A percentile compares a stretch with the other conserved stretches of the same genome.
These are phyloP conservation scores for Ctenicera cuprea DNA, from an alignment of 2,888 invertebrate species.

Conservation along the genomic window DNA sequence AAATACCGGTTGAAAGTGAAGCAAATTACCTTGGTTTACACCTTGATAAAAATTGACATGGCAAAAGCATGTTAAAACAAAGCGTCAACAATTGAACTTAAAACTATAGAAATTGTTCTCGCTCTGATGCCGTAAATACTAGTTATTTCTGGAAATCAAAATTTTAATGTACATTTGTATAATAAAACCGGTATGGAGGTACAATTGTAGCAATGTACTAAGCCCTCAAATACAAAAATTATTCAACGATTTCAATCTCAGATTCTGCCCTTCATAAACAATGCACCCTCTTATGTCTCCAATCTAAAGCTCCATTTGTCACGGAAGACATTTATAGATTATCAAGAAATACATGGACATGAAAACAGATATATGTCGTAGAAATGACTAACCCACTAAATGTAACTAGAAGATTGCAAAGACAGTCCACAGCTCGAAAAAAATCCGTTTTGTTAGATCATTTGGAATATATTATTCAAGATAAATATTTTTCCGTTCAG, in stretches of 20 bases:
- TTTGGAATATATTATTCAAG: too few species aligned
- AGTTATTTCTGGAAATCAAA: background rate
- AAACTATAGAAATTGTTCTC: background rate
- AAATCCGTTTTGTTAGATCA: too few species aligned
- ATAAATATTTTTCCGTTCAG: too few species aligned
- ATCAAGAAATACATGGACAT: background rate
- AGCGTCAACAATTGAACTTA: background rate
- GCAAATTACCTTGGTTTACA: background rate
- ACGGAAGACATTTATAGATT: background rate
- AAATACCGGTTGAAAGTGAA: background rate
- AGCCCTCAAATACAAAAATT: background rate
- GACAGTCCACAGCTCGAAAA: background rate
- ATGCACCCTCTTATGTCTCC: background rate
- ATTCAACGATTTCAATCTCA: background rate
- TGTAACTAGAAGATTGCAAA: background rate
- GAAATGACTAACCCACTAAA: background rate
- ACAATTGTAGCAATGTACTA: background rate
- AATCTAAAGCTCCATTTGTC: too few species aligned
- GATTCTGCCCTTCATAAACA: background rate
- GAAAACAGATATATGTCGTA: background rate
- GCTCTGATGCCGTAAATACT: background rate
- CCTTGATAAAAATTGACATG: background rate
- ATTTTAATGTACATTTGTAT: background rate
- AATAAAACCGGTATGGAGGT: background rate
- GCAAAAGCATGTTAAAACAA: too few species aligned